These are phyloP conservation scores for Lacerta agilis DNA, from an alignment of 2,797 vertebrate genomes.

Conservation along the genomic window DNA sequence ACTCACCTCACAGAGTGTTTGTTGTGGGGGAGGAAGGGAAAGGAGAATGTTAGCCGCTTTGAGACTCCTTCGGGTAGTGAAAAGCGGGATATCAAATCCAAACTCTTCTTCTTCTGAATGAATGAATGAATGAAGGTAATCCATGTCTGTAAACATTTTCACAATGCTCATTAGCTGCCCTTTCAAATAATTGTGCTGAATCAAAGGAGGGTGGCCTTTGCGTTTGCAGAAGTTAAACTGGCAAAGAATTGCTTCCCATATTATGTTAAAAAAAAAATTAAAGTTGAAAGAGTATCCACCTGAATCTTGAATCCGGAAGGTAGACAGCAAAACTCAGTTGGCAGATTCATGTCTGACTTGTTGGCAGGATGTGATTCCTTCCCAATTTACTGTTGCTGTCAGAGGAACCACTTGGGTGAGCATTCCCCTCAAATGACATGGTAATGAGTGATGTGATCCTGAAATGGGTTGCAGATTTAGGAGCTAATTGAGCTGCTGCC, in stretches of 20 bases:
- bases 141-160: neutral
- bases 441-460: neutral
- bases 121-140: slow-evolving; percentile 1
- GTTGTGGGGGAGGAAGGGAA: too few relatives aligned
- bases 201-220: neutral
- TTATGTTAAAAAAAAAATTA: neutral
- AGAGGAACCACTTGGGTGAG: neutral
- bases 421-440: neutral
- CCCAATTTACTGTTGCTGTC: neutral
- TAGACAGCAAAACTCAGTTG: neutral
- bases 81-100: too few relatives aligned
- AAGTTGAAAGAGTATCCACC: neutral
- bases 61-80: too few relatives aligned
- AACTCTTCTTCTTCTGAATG: too few relatives aligned
- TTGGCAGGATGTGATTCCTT: neutral
- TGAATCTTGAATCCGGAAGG: neutral
- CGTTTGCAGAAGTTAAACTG: neutral
- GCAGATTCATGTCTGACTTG: neutral
- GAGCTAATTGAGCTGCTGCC: neutral
- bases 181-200: slow-evolving; percentile 1
- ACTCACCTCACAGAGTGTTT: too few relatives aligned
- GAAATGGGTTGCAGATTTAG: neutral
- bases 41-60: too few relatives aligned
- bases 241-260: neutral
- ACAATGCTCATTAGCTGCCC: neutral